Percentiles rank a stretch among this genome's conserved stretches.
These are phyloP conservation scores for Argopecten irradians DNA, from an alignment of 1,140 invertebrate genomes.

Conservation along the genomic window DNA sequence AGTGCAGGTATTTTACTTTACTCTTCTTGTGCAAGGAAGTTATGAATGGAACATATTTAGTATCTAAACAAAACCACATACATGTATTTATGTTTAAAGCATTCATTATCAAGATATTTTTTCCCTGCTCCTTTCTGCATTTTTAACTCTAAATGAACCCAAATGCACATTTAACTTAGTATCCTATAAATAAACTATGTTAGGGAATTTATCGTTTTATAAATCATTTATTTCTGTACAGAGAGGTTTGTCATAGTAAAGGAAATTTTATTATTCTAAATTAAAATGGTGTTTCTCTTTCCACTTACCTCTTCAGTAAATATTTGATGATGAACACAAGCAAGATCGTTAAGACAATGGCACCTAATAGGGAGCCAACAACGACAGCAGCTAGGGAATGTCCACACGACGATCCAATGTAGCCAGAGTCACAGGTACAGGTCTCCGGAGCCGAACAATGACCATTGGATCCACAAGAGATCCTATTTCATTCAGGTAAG, in stretches of 20 bases:
- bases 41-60: neutral
- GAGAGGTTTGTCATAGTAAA: too few relatives aligned
- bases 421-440: slow-evolving; percentile 51
- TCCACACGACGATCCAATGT: slow-evolving; percentile 40
- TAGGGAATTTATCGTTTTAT: too few relatives aligned
- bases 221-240: too few relatives aligned
- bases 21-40: neutral
- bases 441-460: slow-evolving; percentile 46
- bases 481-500: slow-evolving; percentile 13
- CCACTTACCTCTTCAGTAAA: slow-evolving; percentile 45
- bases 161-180: too few relatives aligned
- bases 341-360: slow-evolving; percentile 28
- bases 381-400: slow-evolving; percentile 33
- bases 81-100: neutral
- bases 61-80: neutral
- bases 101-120: neutral
- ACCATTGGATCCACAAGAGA: slow-evolving; percentile 39
- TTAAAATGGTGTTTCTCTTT: neutral
- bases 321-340: slow-evolving; percentile 44
- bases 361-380: slow-evolving; percentile 32
- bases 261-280: neutral
- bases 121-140: too few relatives aligned
- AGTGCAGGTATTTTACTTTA: neutral
- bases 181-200: too few relatives aligned
- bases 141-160: too few relatives aligned